Base-by-base conservation (phyloP, 2,113 vertebrate genomes). In the Datnioides undecimradiatus region DNA sequence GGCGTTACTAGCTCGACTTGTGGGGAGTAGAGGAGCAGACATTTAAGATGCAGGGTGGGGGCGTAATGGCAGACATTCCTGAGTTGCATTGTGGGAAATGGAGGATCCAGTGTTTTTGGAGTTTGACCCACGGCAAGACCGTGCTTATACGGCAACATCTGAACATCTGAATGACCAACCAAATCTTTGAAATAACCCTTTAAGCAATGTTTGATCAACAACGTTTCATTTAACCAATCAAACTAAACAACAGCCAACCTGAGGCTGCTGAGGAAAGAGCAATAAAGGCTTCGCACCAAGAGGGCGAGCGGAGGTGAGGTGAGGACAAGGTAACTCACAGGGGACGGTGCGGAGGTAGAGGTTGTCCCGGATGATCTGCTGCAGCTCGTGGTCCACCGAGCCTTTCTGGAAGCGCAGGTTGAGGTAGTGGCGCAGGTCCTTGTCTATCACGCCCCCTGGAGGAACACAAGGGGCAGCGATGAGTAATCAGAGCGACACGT, bases 361-460 rank as follows among this genome's bases (percentile, higher is more conserved):
- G 90, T 99, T 99, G 95, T 99, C 98, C 89, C 98, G 96, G 93
- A 99, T 99, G 92, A 98, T 98, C 95, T 99, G 97, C 93, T 99
- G 98, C 60, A 99, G 96, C 92, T 99, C 97, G 93, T 99, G 98
- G 94, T 99, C 98, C 79, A 99, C 96, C 0, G 98, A 99, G 65
- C 96, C 97, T 85, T 99, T 99, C 96, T 99, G 98, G 94, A 99
- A 99, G 83, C 98, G 96, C 80, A 99, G 95, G 92, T 97, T 99
- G 96, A 99, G 98, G 96, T 99, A 99, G 96, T 95, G 97, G 91
- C 97, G 96, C 90, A 99, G 97, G 95, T 99, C 98, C 88, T 98
- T 98, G 96, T 98, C 97, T 86, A 99, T 96, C 87, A 98, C 96
- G 87, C 97, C 98, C 92, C 98, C 98, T 99, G 91, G 84, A 92